Percentiles rank a stretch among this genome's conserved stretches.
phyloP scores from a whole-genome alignment of 2,888 invertebrate genomes.

The Trichopoda pennipes region DNA sequence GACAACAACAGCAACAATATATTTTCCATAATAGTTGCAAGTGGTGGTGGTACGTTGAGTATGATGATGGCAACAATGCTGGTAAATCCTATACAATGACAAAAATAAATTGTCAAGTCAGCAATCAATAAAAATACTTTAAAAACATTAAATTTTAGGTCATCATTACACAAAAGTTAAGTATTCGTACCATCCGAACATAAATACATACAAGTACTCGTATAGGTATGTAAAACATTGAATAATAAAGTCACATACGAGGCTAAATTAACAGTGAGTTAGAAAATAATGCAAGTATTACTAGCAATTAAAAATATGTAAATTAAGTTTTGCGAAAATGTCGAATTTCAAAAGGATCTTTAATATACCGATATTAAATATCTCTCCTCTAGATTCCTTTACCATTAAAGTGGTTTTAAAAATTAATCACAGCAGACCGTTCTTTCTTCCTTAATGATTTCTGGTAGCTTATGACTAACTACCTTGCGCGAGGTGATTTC shows the following conservation, averaged over 20 bases:
- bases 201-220: neutral
- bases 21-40: slow-evolving; percentile 21
- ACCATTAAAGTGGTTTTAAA: too few species aligned
- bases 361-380: too few species aligned
- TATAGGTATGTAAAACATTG: slow-evolving; percentile 20
- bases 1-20: slow-evolving; percentile 24
- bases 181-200: slow-evolving; percentile 4
- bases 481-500: too few species aligned
- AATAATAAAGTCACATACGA: slow-evolving; percentile 18
- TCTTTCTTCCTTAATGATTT: too few species aligned
- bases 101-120: slow-evolving; percentile 69
- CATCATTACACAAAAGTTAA: slow-evolving; percentile 64
- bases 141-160: slow-evolving; percentile 68
- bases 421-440: too few species aligned
- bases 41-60: slow-evolving; percentile 12
- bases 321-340: too few species aligned
- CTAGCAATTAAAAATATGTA: too few species aligned
- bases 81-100: slow-evolving; percentile 67
- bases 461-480: too few species aligned
- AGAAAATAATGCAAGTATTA: too few species aligned
- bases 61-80: slow-evolving; percentile 42
- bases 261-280: neutral
- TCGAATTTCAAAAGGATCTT: too few species aligned
- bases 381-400: too few species aligned
- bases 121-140: slow-evolving; percentile 69